Evolutionary conservation across 2,797 vertebrate genomes (phyloP), one percentile per base, ranked within the genome.

Genomic region (Acanthornis magna): DNA sequence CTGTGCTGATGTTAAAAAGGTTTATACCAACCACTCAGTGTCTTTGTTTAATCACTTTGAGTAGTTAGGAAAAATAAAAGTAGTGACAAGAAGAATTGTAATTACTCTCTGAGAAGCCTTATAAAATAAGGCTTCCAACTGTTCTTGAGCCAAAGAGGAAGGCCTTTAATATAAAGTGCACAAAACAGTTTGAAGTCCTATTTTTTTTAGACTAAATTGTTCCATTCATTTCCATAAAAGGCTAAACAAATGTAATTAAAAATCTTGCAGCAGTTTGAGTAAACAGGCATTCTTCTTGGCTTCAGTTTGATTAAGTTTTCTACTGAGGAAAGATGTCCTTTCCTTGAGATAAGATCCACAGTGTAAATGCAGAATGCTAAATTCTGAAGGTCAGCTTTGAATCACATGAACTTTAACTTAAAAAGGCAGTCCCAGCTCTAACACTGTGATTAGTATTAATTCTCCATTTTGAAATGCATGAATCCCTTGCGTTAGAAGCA

Each of bases 121-220:
- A 21, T 47, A 45, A 58, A 80, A 55, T 79, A 84, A 79, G 27
- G 38, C 32, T 87, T 92, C 72, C 53, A 36, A 83, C 63, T 94
- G 71, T 75, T 96, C 60, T 86, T 88, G 40, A 96, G 80, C 77
- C 88, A 91, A 84, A 88, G n/a, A 91, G 16, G 47, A 77, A 91
- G 16, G 57, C 43, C 58, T 77, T 94, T 85, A 91, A 54, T 58
- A 68, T 26, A 47, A 94, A 88, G 30, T 55, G 67, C 47, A 87
- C 40, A 71, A 22, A 95, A 34, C 48, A 63, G 45, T 89, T 88
- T 92, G 89, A 85, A 84, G 40, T 60, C n/a, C 8, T 63, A 3
- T 17, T 67, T 88, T 88, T 54, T 58, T 87, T 73, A 42, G 34
- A 30, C 51, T 58, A 22, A 16, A 50, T 83, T 77, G 27, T 91